A percentile compares a stretch with the other conserved stretches of the same genome.
phyloP scores from a whole-genome alignment of 2,888 invertebrate species.

The Lasioglossum lativentre region DNA sequence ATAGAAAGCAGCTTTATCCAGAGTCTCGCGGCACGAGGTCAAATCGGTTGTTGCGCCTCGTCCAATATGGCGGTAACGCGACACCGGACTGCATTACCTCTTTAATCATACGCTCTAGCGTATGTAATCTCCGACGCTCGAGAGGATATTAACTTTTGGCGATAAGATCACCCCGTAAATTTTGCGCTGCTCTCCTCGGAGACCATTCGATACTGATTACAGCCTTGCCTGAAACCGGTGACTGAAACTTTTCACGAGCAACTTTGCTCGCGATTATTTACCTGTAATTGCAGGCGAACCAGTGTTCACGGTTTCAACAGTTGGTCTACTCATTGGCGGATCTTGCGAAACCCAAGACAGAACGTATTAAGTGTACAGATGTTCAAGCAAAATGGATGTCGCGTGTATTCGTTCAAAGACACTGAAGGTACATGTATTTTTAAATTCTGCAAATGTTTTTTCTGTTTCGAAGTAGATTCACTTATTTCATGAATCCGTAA shows the following conservation, averaged over 20 bases:
- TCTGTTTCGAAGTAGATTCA: neutral
- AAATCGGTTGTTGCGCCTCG: constrained; percentile 20
- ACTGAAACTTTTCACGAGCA: neutral
- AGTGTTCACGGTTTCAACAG: neutral
- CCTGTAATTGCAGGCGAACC: neutral
- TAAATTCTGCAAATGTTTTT: neutral
- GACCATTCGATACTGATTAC: constrained; percentile 40
- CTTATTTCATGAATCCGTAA: neutral
- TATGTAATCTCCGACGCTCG: constrained; percentile 28
- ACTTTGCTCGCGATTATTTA: neutral
- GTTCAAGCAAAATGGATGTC: too few species aligned
- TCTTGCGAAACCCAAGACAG: neutral
- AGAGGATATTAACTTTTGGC: constrained; percentile 45
- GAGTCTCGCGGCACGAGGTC: constrained; percentile 17
- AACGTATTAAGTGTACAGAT: neutral
- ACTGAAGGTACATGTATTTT: neutral
- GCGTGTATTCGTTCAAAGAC: neutral
- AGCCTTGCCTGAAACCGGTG: neutral
- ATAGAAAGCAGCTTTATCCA: constrained; percentile 27
- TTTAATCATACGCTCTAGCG: constrained; percentile 58
- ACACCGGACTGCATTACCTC: constrained; percentile 63
- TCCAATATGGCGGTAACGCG: constrained; percentile 71
- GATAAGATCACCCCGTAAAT: constrained; percentile 60
- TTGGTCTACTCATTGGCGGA: neutral
- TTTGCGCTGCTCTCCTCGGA: neutral